Evolutionary conservation across 2,888 invertebrate genomes (phyloP).

Genomic region (Schizaphis graminum): DNA sequence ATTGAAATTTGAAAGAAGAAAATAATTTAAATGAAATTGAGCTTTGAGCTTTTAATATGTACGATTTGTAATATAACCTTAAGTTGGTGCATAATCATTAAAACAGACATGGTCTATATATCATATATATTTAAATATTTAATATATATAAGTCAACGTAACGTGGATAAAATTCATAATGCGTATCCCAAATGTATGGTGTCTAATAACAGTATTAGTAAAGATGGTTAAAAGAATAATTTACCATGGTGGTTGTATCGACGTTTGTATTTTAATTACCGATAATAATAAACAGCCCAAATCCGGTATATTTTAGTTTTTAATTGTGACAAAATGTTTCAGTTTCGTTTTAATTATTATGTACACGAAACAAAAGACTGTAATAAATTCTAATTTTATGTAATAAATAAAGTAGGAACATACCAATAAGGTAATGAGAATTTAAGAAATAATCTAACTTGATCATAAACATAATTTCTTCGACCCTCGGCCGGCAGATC

Average conservation of each 20-base stretch:
- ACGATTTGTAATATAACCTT: constrained; percentile 58
- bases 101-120: constrained; percentile 56
- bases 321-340: constrained; percentile 47
- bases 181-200: constrained; percentile 45
- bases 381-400: constrained; percentile 59
- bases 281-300: constrained; percentile 51
- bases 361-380: constrained; percentile 60
- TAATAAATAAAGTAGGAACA: constrained; percentile 62
- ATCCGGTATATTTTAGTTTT: constrained; percentile 46
- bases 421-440: constrained; percentile 61
- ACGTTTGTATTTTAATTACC: constrained; percentile 42
- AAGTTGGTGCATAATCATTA: constrained; percentile 61
- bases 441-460: constrained; percentile 61
- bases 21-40: constrained; percentile 61
- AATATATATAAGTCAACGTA: constrained; percentile 38
- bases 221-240: constrained; percentile 42
- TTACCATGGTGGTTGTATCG: constrained; percentile 42
- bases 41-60: constrained; percentile 57
- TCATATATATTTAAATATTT: not conserved
- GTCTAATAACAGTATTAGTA: constrained; percentile 53
- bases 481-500: constrained; percentile 52
- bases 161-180: constrained; percentile 43
- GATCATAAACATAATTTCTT: constrained; percentile 61
- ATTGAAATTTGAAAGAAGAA: constrained; percentile 62
- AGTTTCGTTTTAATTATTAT: constrained; percentile 58